Base-by-base conservation (phyloP, 2,888 invertebrate genomes). In the Orchestes rusci region DNA sequence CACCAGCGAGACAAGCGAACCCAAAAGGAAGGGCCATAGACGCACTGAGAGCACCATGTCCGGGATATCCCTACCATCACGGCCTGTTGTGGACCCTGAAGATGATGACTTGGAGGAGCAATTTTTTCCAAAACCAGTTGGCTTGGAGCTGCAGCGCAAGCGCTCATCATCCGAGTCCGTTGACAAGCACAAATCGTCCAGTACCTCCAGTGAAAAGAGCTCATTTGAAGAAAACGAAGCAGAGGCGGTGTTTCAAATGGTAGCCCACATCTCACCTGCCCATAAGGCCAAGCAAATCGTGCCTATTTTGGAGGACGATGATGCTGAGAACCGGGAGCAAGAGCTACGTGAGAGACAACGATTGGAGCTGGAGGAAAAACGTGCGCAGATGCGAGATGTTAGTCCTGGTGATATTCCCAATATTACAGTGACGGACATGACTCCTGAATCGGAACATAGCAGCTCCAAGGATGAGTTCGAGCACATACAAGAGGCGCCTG, bases 401-500 rank as follows among this genome's bases (percentile, higher is more conserved):
- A 79, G 79, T 58, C 78, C 78, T 12, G 74, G 76, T 8, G 73
- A 74, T 33, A 73, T 78, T 45, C 79, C 79, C n/a, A 76, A 75
- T 56, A 78, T 79, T 43, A 77, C 73, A 55, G 71, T 78, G 13
- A 77, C 77, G 4, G 77, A 77, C 71, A 69, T 75, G 65, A 66
- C 71, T 19, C 72, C 73, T 7, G 47, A 47, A 20, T 38, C 41
- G 2, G 48, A 48, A 7, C 36, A 41, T 15, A 36, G 27, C 2
- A 38, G 37, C 23, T 75, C 13, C 8, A 23, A n/a, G 31, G 36
- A 27, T 12, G 20, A 19, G 4, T 16, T 32, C n/a, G 27, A 45
- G 3, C 8, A 8, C 12, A 35, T 35, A 15, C 34, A 18, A 16
- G 19, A 17, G 7, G 23, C 5, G 10, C 7, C 10, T 5, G 7